Evolutionary conservation across 1,140 invertebrate genomes (phyloP), one percentile per base, ranked within the genome.

Genomic region (Bombus terrestris): DNA sequence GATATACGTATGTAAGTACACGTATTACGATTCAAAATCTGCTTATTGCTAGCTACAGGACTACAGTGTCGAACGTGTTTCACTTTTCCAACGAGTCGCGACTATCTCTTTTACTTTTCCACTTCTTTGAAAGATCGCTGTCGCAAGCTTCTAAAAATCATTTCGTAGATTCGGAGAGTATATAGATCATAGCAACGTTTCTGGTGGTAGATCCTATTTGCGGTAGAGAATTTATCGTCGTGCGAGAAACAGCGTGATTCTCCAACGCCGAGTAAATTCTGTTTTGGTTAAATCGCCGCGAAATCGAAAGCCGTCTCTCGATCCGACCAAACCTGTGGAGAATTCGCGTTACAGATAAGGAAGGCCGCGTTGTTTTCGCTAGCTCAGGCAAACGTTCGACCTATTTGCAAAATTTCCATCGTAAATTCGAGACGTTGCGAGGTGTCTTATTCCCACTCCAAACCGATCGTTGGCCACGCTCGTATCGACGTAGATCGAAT

Each of bases 221-320:
- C 18, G 18, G 18, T 53, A 8, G 47, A 53, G 18, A 53, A 22
- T 28, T 28, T 62, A 28, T 62, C 10, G 59, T 2, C 86, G 76
- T 8, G 18, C 78, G 28, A 25, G 35, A 10, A n/a, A 18, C 35
- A 57, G 1, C 25, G 43, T 66, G 85, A 88, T 87, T 83, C 81
- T 68, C 57, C 76, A 25, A 12, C n/a, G 28, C 4, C 39, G 39
- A 39, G 64, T 73, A 69, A 77, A 68, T 68, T 87, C 28, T 81
- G 72, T 72, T 43, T 83, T 80, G 86, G 86, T 62, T n/a, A n/a
- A 62, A 62, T n/a, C 59, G 59, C 28, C 59, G 28, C 28, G 59
- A 62, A 62, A 88, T 88, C 76, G 81, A 37, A 10, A 74, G 22
- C 39, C n/a, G 37, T 25, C 47, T 37, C 35, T 57, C 79, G 59